These are phyloP conservation scores for Bellardia pandia DNA, from an alignment of 2,888 invertebrate genomes.

Conservation along the genomic window DNA sequence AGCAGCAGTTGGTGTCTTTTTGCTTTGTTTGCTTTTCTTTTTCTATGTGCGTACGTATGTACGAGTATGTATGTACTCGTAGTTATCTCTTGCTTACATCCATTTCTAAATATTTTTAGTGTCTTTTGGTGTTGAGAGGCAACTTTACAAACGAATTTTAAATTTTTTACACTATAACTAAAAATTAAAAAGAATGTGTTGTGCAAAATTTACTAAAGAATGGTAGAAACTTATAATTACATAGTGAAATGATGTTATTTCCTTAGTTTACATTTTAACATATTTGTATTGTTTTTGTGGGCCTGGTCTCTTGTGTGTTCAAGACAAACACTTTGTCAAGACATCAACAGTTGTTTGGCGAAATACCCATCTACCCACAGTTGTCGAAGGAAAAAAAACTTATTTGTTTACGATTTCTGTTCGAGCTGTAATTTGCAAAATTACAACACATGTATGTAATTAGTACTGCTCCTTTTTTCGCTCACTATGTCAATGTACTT, in stretches of 20 bases:
- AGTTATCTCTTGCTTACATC: constrained; percentile 21
- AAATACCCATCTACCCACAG: background rate
- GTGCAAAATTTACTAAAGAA: background rate
- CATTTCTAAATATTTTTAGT: constrained; percentile 1
- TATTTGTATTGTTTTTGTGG: background rate
- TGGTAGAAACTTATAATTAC: background rate
- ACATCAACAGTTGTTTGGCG: constrained; percentile 32
- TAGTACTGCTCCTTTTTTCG: constrained; percentile 10
- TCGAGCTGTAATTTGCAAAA: constrained; percentile 15
- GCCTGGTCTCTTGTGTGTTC: constrained; percentile 6
- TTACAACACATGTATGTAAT: constrained; percentile 34
- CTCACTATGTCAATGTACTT: background rate
- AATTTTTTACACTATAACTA: background rate
- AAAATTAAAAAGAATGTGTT: background rate
- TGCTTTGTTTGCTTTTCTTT: background rate
- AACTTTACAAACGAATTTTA: background rate
- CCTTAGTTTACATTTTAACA: background rate
- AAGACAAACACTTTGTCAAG: constrained; percentile 10
- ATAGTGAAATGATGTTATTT: background rate
- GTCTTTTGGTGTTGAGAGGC: background rate
- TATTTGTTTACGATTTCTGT: background rate
- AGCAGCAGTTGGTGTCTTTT: background rate
- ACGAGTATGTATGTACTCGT: background rate
- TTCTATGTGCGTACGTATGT: background rate
- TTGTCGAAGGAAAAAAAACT: background rate